Base-by-base conservation (phyloP, 1,140 invertebrate genomes). In the Psilanteris sp. region DNA sequence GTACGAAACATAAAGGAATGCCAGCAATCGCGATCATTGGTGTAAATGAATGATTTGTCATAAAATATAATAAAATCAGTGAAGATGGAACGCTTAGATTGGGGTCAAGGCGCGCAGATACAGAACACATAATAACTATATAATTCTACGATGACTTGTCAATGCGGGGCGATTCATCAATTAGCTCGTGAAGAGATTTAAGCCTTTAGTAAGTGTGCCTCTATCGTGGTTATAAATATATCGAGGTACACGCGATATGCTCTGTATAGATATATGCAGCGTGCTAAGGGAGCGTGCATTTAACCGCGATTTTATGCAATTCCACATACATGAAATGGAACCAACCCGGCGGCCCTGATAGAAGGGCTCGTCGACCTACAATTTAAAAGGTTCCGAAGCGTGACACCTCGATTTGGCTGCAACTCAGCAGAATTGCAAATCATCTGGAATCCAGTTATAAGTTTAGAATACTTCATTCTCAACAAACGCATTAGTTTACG, bases 161-260 rank as follows among this genome's bases (percentile, higher is more conserved):
- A 76, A 76, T 76, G 73, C 64, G 73, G 73, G 52, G 41, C 73
- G 64, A 70, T 76, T 70, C 73, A 76, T 76, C 73, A 76, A 76
- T 76, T 76, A 76, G 66, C 66, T 76, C 59, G 59, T 15, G 50
- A 70, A 10, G 64, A 76, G 72, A 76, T 76, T 76, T 68, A 76
- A 70, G 57, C 59, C 64, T 76, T 62, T 64, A 70, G 57, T 50
- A 64, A 68, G 64, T 70, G 64, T 75, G 72, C 72, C 72, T 62
- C 72, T 75, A 75, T 68, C 72, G 72, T 43, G 43, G 73, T 52
- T 76, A 76, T 76, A 76, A 76, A 76, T 76, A 70, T 70, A 76
- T 76, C 62, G 59, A 16, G 66, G 29, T 66, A 70, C 73, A 70
- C 73, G 66, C 73, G 73, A 76, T 76, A 52, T 59, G 50, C 31